Conservation (phyloP, 2,113 vertebrate genomes). For the Oncorhynchus keta region DNA sequence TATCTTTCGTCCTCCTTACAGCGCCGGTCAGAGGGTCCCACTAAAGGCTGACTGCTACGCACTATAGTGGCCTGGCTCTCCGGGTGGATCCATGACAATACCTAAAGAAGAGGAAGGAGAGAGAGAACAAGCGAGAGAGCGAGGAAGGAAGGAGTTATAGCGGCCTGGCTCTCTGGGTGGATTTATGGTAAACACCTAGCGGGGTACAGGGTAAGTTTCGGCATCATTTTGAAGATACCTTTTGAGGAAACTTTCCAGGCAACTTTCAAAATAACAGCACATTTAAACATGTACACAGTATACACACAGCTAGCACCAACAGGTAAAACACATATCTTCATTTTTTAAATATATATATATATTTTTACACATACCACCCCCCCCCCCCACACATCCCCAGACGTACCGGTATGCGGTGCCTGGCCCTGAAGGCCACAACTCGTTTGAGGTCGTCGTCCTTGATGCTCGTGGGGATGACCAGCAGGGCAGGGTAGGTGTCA, state of each 20-base stretch:
- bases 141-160: slow-evolving; percentile 33
- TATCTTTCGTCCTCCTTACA: slow-evolving; percentile 96
- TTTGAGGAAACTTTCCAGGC: too few relatives aligned
- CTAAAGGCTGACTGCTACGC: slow-evolving; percentile 89
- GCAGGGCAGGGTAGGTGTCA: slow-evolving; percentile 89
- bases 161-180: slow-evolving; percentile 92
- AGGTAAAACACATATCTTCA: not conserved
- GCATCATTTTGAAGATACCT: too few relatives aligned
- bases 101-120: slow-evolving; percentile 63
- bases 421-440: slow-evolving; percentile 88
- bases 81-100: slow-evolving; percentile 96
- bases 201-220: not conserved
- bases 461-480: slow-evolving; percentile 90
- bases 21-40: slow-evolving; percentile 88
- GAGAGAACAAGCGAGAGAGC: not conserved
- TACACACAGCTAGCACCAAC: not conserved
- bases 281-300: not conserved
- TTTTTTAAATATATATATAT: too few relatives aligned
- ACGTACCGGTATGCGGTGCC: slow-evolving; percentile 88
- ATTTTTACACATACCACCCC: not conserved
- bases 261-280: too few relatives aligned
- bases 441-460: slow-evolving; percentile 88
- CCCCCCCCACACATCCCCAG: slow-evolving; percentile 1
- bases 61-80: slow-evolving; percentile 93
- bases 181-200: slow-evolving; percentile 92